Percentiles rank a stretch among this genome's conserved stretches.
Evolutionary conservation across 2,888 invertebrate genomes (phyloP).

Genomic region (Apoda limacodes): DNA sequence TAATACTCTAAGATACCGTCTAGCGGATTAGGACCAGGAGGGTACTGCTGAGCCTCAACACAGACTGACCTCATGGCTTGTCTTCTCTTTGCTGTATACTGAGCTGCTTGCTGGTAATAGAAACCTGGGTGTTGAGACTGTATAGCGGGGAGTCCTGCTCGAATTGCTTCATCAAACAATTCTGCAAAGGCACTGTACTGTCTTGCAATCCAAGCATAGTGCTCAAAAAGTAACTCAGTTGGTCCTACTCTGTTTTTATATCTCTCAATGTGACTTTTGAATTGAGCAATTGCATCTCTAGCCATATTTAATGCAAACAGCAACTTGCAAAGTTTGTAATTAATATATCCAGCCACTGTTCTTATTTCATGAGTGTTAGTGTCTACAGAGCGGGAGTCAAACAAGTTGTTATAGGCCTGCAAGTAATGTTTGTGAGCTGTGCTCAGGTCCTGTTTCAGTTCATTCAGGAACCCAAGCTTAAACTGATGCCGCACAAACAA

Average conservation of each 20-base stretch:
- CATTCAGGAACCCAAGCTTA: slow-evolving; percentile 95
- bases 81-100: slow-evolving; percentile 83
- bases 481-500: slow-evolving; percentile 96
- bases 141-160: slow-evolving; percentile 89
- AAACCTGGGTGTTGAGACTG: slow-evolving; percentile 98
- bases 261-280: slow-evolving; percentile 90
- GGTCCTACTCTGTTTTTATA: slow-evolving; percentile 86
- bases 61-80: slow-evolving; percentile 81
- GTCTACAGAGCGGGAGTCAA: slow-evolving; percentile 90
- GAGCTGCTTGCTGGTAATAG: slow-evolving; percentile 96
- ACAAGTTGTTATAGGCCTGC: slow-evolving; percentile 90
- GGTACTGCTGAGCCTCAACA: slow-evolving; percentile 58
- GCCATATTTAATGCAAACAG: slow-evolving; percentile 91
- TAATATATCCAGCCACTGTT: slow-evolving; percentile 94
- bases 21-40: slow-evolving; percentile 53
- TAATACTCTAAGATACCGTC: slow-evolving; percentile 81
- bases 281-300: slow-evolving; percentile 94
- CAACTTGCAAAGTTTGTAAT: slow-evolving; percentile 93
- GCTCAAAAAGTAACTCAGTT: slow-evolving; percentile 90
- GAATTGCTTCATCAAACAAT: slow-evolving; percentile 95
- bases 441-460: slow-evolving; percentile 89
- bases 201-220: slow-evolving; percentile 94
- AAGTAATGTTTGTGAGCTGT: slow-evolving; percentile 89
- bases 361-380: slow-evolving; percentile 94
- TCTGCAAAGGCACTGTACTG: slow-evolving; percentile 94